Evolutionary conservation across 2,797 vertebrate species (phyloP), one percentile per base, ranked within the genome.

Genomic region (Etheostoma perlongum): DNA sequence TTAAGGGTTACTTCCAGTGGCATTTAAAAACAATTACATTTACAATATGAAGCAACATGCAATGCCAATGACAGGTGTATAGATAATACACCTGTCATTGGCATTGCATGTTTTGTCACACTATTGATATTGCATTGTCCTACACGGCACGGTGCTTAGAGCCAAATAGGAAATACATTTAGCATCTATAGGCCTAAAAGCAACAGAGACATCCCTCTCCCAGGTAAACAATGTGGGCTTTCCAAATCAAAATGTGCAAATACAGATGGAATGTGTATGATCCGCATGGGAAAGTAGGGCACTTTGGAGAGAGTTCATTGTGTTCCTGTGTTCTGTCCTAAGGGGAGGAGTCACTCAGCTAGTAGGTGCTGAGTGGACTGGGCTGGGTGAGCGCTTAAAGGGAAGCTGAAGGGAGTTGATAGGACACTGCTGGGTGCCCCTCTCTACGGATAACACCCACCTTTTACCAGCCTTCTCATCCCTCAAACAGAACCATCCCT

Each of bases 301-400:
- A 51, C 54, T 51, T 54, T 44, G 71, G 12, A 46, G 67, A 51
- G 30, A 67, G 48, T 74, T 86, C 7, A 40, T 68, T 72, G 81
- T 81, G 88, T 76, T 82, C 76, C 27, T 52, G 81, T 70, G 78
- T 79, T 19, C 21, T 79, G 88, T 72, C 76, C 63, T 11, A n/a
- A 33, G 77, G 74, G 82, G 85, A 76, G 83, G 87, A 86, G 82
- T 65, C 78, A 23, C 87, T 90, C 90, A 89, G 91, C 88, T 81
- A 82, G 87, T 72, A 82, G 85, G 75, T 85, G 87, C 91, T 90
- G 90, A 90, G 84, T 91, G 70, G 88, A 79, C 87, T 65, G 76
- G 72, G 76, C 59, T 68, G 66, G 83, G 73, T 77, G 72, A 80
- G 30, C 5, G 10, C 78, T 88, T 85, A 84, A 86, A 88, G 79